These are phyloP conservation scores for Lepetodrilus schrolli DNA, from an alignment of 2,888 invertebrate genomes.

Conservation along the genomic window DNA sequence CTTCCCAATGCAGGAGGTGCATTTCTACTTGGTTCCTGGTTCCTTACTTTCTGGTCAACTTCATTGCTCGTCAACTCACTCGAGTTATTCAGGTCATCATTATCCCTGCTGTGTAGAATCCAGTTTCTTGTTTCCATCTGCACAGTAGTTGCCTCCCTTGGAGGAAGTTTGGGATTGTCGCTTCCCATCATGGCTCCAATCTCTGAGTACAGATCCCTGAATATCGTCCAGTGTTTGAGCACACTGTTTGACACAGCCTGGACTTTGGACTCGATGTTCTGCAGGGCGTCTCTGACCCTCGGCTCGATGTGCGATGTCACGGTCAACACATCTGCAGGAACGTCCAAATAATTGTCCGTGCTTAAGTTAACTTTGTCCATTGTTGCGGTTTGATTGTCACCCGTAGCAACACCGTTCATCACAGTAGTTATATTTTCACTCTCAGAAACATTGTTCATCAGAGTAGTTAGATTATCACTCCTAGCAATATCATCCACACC, in stretches of 20 bases:
- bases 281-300: background rate
- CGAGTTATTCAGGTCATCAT: background rate
- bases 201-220: background rate
- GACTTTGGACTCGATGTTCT: background rate
- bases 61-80: background rate
- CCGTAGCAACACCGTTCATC: too few relatives aligned
- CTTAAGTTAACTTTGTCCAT: too few relatives aligned
- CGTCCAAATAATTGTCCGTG: too few relatives aligned
- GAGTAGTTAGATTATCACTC: too few relatives aligned
- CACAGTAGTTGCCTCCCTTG: background rate
- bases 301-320: background rate
- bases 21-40: too few relatives aligned
- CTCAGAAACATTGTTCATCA: too few relatives aligned
- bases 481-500: too few relatives aligned
- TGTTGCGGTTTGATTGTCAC: too few relatives aligned
- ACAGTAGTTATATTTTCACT: too few relatives aligned
- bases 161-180: background rate
- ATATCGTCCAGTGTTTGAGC: slow-evolving; percentile 16
- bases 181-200: background rate
- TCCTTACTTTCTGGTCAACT: too few relatives aligned
- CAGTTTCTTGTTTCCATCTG: background rate
- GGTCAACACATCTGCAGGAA: background rate
- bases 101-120: background rate
- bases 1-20: too few relatives aligned
- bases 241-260: slow-evolving; percentile 6